These are phyloP conservation scores for Geococcyx californianus DNA, from an alignment of 2,113 vertebrate species.

Conservation along the genomic window DNA sequence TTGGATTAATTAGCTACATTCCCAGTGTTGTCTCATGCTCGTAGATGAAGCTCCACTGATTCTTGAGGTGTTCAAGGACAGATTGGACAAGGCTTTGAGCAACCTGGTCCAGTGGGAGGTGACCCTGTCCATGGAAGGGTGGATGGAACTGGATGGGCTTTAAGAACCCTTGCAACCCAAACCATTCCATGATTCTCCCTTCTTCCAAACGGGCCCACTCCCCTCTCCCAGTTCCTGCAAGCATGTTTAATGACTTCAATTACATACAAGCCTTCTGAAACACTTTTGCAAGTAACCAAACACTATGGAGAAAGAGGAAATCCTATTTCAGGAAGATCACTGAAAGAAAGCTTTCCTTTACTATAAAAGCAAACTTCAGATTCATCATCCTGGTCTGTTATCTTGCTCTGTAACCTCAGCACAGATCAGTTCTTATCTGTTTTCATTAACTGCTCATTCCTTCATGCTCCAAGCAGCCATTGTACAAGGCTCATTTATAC, in stretches of 20 bases:
- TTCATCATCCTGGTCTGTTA: not conserved
- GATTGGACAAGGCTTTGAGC: too few species aligned
- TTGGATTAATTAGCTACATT: not conserved
- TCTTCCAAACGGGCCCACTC: not conserved
- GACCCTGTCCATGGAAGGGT: too few species aligned
- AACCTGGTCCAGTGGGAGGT: too few species aligned
- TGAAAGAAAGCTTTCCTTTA: not conserved
- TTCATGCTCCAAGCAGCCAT: not conserved
- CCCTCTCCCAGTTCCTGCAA: not conserved
- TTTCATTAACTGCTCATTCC: not conserved
- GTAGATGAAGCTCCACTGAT: not conserved
- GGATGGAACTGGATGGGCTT: too few species aligned
- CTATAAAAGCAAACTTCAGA: not conserved
- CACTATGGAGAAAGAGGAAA: not conserved
- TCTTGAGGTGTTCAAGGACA: too few species aligned
- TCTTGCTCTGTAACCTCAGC: not conserved
- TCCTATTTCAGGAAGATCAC: not conserved
- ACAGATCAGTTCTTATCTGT: not conserved
- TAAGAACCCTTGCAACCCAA: too few species aligned
- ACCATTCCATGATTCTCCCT: not conserved
- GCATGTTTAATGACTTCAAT: constrained; percentile 8
- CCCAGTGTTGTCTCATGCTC: not conserved
- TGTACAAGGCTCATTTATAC: not conserved
- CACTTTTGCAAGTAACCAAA: not conserved
- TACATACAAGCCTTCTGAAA: not conserved